Evolutionary conservation across 2,113 vertebrate species (phyloP).

Genomic region (Crotalus horridus): DNA sequence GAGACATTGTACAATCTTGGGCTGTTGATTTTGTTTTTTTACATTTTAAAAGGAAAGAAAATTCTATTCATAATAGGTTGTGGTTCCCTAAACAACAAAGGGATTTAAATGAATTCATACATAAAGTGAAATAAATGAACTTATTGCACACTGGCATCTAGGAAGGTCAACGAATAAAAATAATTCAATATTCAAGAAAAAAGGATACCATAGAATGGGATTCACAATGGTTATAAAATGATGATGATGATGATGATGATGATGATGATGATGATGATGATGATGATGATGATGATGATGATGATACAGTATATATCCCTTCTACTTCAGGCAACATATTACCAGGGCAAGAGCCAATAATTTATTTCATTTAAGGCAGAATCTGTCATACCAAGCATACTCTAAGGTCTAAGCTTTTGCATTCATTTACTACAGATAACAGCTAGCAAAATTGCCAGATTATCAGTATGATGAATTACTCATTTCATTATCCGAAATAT

Average conservation of each 20-base stretch:
- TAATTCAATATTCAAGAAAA: slow-evolving; percentile 48
- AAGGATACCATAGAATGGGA: slow-evolving; percentile 12
- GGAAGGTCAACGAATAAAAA: slow-evolving; percentile 37
- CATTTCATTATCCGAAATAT: not conserved
- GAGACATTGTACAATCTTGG: slow-evolving; percentile 67
- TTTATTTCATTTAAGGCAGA: not conserved
- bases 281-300: too few species aligned
- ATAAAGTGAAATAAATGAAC: slow-evolving; percentile 41
- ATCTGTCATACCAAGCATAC: not conserved
- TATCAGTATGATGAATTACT: not conserved
- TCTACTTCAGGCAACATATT: slow-evolving; percentile 19
- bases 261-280: too few species aligned
- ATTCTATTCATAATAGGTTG: slow-evolving; percentile 53
- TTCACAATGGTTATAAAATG: slow-evolving; percentile 6
- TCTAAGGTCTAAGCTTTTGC: not conserved
- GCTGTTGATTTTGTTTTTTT: slow-evolving; percentile 24
- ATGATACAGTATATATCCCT: slow-evolving; percentile 19
- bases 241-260: too few species aligned
- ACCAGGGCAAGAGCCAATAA: slow-evolving; percentile 1
- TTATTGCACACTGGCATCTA: slow-evolving; percentile 36
- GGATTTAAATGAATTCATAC: slow-evolving; percentile 44
- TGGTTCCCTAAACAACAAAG: slow-evolving; percentile 50
- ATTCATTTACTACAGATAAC: not conserved
- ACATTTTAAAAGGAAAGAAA: slow-evolving; percentile 49
- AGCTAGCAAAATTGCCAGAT: not conserved